Conservation (phyloP, 2,113 vertebrate genomes). For the Ovis canadensis region DNA sequence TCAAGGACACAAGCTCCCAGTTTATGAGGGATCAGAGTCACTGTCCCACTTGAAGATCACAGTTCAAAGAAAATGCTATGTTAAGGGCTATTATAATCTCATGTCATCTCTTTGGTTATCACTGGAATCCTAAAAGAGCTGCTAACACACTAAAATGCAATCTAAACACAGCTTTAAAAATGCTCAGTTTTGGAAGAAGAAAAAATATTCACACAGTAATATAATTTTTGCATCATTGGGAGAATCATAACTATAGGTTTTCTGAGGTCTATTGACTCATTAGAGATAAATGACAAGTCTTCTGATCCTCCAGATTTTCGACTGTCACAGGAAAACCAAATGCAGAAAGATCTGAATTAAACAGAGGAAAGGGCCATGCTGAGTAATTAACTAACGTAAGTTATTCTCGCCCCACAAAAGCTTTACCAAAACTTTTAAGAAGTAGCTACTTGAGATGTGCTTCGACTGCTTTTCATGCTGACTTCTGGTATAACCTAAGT, state of each 20-base stretch:
- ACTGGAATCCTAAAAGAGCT: background rate
- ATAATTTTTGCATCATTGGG: background rate
- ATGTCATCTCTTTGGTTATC: background rate
- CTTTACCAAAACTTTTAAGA: background rate
- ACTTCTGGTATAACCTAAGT: background rate
- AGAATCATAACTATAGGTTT: background rate
- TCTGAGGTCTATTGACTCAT: background rate
- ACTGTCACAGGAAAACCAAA: background rate
- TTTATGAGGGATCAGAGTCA: background rate
- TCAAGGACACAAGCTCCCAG: background rate
- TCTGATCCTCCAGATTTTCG: background rate
- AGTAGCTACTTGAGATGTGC: background rate
- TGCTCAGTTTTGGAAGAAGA: background rate
- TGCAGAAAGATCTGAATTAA: background rate
- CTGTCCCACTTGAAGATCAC: background rate
- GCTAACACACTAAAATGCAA: background rate
- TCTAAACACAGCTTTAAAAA: background rate
- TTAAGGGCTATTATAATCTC: background rate
- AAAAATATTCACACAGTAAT: background rate
- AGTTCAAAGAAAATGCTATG: background rate
- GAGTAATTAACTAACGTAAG: background rate
- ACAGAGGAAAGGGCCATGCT: background rate
- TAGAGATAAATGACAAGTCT: background rate
- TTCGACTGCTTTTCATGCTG: background rate
- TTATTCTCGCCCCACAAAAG: background rate